Base-by-base conservation (phyloP, 2,888 invertebrate species). In the Steinernema carpocapsae region DNA sequence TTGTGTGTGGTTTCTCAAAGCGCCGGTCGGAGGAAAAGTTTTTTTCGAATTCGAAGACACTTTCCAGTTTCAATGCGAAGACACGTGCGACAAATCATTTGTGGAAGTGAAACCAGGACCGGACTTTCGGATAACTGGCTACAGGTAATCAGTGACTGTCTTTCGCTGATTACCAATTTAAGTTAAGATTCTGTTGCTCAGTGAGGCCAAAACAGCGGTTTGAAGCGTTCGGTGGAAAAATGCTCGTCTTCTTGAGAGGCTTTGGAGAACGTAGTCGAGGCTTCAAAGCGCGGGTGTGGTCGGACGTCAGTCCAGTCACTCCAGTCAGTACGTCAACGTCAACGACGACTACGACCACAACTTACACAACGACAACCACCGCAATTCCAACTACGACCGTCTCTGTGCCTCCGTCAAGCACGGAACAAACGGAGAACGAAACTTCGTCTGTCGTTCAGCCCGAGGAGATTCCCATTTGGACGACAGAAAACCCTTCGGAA, bases 41-140 rank as follows among this genome's bases (percentile, higher is more conserved):
- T 78, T 72, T 72, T 70, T 87, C 32, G 79, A 85, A 48, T 87
- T 87, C 59, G 80, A 77, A 52, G 83, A 79, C 2, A 75, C 76
- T 0, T 87, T 87, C 64, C 80, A 83, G 42, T 85, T 86, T 46
- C 73, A 80, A 1, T 87, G 87, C 74, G 82, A 83, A 72, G 86
- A 85, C 46, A 83, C 87, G 0, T 87, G 87, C 71, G 87, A 86
- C 71, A 82, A 82, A 71, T 84, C 85, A 0, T 87, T 80, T 72
- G 83, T 87, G 0, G 87, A 87, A 76, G 73, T 87, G 7, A 87
- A 87, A 74, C 77, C 80, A 46, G 82, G 83, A 7, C 78, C 78
- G 14, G 85, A 87, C 74, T 83, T 83, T 51, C 72, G 85, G 7
- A 42, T 82, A 0, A 86, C 87, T n/a, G 87, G 87, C 42, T 83